phyloP scores from a whole-genome alignment of 1,140 invertebrate species.

The Danaus melanippus region DNA sequence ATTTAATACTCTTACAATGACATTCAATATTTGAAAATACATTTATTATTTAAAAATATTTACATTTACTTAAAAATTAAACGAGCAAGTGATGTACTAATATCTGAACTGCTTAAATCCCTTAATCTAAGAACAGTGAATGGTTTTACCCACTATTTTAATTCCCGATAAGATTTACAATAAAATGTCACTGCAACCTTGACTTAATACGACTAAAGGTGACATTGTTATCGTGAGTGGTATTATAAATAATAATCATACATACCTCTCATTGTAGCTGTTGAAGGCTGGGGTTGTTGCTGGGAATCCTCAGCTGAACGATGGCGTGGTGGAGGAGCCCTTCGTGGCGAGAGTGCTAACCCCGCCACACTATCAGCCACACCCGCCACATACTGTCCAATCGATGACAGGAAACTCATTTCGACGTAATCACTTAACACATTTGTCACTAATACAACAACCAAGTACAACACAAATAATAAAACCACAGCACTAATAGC shows the following conservation, averaged over 20 bases:
- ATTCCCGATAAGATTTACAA: slow-evolving; percentile 2
- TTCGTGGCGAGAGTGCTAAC: slow-evolving; percentile 81
- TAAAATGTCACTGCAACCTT: slow-evolving; percentile 1
- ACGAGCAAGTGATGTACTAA: too few species aligned
- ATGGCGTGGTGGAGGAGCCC: slow-evolving; percentile 81
- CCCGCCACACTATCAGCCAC: slow-evolving; percentile 83
- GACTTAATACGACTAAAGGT: background rate
- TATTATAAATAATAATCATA: too few species aligned
- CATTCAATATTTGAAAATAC: too few species aligned
- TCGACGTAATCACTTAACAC: slow-evolving; percentile 26
- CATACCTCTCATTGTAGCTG: slow-evolving; percentile 59
- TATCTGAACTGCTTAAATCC: too few species aligned
- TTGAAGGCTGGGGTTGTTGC: slow-evolving; percentile 51
- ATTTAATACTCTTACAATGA: too few species aligned
- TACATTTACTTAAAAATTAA: too few species aligned
- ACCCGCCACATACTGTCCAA: slow-evolving; percentile 84
- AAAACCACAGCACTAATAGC: too few species aligned
- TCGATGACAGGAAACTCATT: slow-evolving; percentile 88
- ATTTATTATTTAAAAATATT: too few species aligned
- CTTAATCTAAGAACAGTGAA: too few species aligned
- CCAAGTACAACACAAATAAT: too few species aligned
- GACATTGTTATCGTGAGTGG: background rate
- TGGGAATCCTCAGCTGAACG: slow-evolving; percentile 70
- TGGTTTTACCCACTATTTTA: background rate
- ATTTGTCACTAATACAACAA: slow-evolving; percentile 22